These are phyloP conservation scores for Gallinago media DNA, from an alignment of 2,113 vertebrate genomes.

Conservation along the genomic window DNA sequence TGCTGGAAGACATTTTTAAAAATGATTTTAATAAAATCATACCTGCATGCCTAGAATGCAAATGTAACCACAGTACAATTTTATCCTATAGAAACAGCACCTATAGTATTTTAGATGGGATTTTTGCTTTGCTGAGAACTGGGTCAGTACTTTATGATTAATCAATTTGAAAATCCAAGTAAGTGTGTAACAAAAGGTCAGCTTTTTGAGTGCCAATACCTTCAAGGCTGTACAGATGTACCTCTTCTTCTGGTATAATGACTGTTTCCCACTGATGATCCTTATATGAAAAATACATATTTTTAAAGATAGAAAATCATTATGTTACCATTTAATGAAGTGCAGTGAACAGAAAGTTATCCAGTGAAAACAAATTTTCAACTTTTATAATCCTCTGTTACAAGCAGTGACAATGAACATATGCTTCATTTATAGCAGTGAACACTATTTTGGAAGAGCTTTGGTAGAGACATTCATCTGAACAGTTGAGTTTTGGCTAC, in stretches of 20 bases:
- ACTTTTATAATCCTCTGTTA: neutral
- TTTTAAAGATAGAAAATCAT: neutral
- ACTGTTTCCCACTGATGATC: slow-evolving; percentile 93
- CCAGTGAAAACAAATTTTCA: neutral
- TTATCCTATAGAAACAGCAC: neutral
- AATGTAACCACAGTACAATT: neutral
- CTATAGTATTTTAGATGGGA: neutral
- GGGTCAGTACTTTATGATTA: neutral
- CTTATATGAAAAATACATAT: slow-evolving; percentile 69
- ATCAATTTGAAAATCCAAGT: neutral
- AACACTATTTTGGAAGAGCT: neutral
- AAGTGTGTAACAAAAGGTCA: neutral
- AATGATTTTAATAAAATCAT: neutral
- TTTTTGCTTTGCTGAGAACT: neutral
- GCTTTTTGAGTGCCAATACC: slow-evolving; percentile 74
- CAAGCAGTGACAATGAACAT: neutral
- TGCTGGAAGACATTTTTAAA: neutral
- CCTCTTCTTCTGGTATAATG: slow-evolving; percentile 85
- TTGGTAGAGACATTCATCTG: neutral
- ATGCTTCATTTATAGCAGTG: neutral
- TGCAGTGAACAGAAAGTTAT: neutral
- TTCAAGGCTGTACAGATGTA: slow-evolving; percentile 85
- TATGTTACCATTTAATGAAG: neutral
- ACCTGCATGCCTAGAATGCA: neutral
- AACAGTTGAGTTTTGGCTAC: neutral